Percentiles rank a stretch among this genome's conserved stretches.
Conservation (phyloP, 2,113 vertebrate genomes). For the Larimichthys crocea region DNA sequence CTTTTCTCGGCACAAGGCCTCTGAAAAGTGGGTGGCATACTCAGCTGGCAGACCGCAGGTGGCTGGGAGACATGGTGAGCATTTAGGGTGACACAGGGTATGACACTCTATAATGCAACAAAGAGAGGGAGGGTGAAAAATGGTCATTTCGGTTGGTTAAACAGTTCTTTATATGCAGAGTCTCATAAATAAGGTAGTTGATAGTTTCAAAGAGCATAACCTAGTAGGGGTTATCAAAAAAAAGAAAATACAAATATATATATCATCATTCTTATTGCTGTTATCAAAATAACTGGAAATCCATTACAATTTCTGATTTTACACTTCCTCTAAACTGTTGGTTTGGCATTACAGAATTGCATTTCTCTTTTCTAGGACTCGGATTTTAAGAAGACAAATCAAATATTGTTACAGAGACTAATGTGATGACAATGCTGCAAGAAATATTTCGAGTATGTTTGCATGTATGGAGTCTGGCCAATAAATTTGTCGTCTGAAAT, state of each 20-base stretch:
- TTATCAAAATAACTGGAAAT: neutral
- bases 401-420: neutral
- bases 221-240: neutral
- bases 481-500: slow-evolving; percentile 48
- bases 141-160: neutral
- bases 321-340: neutral
- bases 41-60: slow-evolving; percentile 96
- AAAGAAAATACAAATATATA: neutral
- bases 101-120: slow-evolving; percentile 88
- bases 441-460: slow-evolving; percentile 17
- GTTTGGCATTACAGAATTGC: neutral
- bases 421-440: neutral
- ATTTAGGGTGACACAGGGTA: slow-evolving; percentile 98
- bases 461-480: neutral
- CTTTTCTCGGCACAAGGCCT: slow-evolving; percentile 96
- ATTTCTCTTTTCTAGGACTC: slow-evolving; percentile 16
- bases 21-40: slow-evolving; percentile 94
- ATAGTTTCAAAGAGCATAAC: neutral
- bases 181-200: neutral
- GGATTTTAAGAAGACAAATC: neutral
- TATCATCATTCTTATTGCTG: neutral
- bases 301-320: neutral
- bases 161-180: neutral
- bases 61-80: slow-evolving; percentile 95
- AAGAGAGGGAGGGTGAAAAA: neutral